phyloP scores from a whole-genome alignment of 2,113 vertebrate genomes.

The Fulica atra region DNA sequence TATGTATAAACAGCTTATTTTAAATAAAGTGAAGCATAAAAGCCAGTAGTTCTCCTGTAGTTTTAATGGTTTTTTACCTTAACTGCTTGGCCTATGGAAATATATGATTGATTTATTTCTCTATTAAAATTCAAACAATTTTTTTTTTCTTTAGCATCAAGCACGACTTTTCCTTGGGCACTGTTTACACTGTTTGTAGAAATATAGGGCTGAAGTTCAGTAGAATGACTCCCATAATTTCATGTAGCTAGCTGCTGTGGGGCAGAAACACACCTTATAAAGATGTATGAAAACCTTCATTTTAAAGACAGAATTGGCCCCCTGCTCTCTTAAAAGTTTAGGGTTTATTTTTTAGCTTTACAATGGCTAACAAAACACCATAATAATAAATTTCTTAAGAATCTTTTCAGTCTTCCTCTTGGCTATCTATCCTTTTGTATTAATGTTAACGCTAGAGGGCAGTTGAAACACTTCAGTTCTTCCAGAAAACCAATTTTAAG shows the following conservation, averaged over 20 bases:
- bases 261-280: neutral
- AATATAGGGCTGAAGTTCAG: neutral
- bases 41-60: neutral
- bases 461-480: neutral
- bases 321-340: neutral
- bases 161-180: neutral
- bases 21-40: neutral
- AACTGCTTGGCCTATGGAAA: neutral
- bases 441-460: constrained; percentile 52
- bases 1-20: neutral
- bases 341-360: neutral
- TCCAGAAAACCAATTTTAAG: neutral
- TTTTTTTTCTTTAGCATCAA: neutral
- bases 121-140: neutral
- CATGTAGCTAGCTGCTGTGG: neutral
- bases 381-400: neutral
- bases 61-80: neutral
- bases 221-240: neutral
- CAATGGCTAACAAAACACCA: neutral
- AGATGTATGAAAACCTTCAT: neutral
- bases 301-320: neutral
- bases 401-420: neutral
- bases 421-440: neutral
- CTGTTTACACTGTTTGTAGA: neutral
- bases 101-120: neutral